Base-by-base conservation (phyloP, 1,140 invertebrate species). In the Penaeus japonicus region DNA sequence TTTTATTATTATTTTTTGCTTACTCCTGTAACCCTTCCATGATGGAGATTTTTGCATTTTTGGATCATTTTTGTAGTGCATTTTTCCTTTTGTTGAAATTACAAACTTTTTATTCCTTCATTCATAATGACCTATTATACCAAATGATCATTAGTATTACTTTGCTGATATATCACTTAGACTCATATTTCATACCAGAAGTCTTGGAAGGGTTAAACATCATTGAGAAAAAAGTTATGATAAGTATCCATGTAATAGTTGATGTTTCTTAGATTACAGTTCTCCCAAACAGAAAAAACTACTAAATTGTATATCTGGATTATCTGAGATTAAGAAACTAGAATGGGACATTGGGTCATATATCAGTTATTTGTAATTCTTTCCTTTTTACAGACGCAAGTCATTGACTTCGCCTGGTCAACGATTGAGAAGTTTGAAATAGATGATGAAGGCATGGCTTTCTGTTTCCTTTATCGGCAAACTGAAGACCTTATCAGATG, bases 391-490 rank as follows among this genome's bases (percentile, higher is more conserved):
- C 91, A 95, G 94, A 93, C 93, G 82, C 96, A 97, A 93, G 95
- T 97, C 59, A 96, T 98, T 75, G 96, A 97, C 91, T 95, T 98
- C 91, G 93, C 94, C 32, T 98, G 97, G 97, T 94, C 95, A 85
- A 94, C 94, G 85, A 95, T 98, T 70, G 94, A 95, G 53, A 94
- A 95, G 90, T 98, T 96, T 95, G 96, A 98, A 91, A 94, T 96
- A 22, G 97, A 98, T 92, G 97, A 98, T 92, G 97, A 97, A 91
- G 96, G 95, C 73, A 97, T 97, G 94, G 95, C 96, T 22, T 97
- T 98, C 93, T 96, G 96, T 91, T 95, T 98, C 93, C 95, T 97
- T 90, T 98, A 98, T 92, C 95, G 95, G 91, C 94, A 96, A 90
- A 94, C 95, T 86, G 96, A 97, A 90, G 96, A 97, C 91, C 95